A percentile compares a stretch with the other conserved stretches of the same genome.
Evolutionary conservation across 2,797 vertebrate species (phyloP).

Genomic region (Erpetoichthys calabaricus): DNA sequence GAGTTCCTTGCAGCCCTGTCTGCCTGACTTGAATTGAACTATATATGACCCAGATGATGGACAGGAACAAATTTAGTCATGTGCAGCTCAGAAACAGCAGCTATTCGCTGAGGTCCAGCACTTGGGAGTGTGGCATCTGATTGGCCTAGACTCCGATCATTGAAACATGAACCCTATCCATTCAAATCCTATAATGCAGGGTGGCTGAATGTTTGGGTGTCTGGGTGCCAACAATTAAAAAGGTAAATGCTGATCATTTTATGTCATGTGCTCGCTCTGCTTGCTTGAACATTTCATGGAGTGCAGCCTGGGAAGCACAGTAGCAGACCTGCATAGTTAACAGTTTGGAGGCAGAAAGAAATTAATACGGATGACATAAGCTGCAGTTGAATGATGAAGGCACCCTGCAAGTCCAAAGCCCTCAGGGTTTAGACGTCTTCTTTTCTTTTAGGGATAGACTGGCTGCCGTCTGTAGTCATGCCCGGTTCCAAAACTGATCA

Average conservation of each 20-base stretch:
- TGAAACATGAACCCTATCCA: conserved; percentile 55
- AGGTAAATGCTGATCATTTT: conserved; percentile 35
- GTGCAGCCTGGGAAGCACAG: background rate
- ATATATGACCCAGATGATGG: conserved; percentile 85
- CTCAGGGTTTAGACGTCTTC: too few species aligned
- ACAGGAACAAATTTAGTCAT: conserved; percentile 75
- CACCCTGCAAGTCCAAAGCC: too few species aligned
- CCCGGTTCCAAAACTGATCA: too few species aligned
- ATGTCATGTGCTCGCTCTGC: conserved; percentile 20
- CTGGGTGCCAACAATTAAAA: conserved; percentile 37
- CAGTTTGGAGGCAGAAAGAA: too few species aligned
- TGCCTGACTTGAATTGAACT: conserved; percentile 70
- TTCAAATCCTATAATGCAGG: conserved; percentile 57
- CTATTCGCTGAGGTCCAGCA: conserved; percentile 55
- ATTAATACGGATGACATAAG: too few species aligned
- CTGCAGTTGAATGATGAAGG: too few species aligned
- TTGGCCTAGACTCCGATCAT: conserved; percentile 59
- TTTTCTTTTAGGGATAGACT: too few species aligned
- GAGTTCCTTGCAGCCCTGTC: conserved; percentile 55
- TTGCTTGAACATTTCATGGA: background rate
- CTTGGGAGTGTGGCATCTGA: conserved; percentile 43
- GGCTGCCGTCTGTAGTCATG: too few species aligned
- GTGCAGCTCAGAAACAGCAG: conserved; percentile 41
- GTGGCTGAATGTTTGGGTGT: conserved; percentile 59
- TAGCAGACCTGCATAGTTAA: too few species aligned